Base-by-base conservation (phyloP, 1,140 invertebrate species). In the Whitmania pigra region DNA sequence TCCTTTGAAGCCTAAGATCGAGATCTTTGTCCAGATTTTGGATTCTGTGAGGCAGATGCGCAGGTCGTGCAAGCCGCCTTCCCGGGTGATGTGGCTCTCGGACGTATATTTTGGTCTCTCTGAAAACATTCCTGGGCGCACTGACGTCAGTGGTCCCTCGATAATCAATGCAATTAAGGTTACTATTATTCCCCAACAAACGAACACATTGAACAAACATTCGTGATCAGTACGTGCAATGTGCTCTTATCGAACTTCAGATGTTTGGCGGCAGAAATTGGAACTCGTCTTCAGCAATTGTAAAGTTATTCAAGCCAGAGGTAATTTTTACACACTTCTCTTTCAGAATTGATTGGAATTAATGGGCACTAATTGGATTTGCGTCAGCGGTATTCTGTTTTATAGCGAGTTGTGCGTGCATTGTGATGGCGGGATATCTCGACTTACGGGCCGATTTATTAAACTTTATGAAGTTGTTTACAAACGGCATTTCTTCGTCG, bases 211-310 rank as follows among this genome's bases (percentile, higher is more conserved):
- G 54, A n/a, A 9, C 54, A 57, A 2, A 57, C 25, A 57, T n/a
- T 20, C 25, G 31, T 36, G 31, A 36, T 36, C 31, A 36, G 31
- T 36, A 36, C 31, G 31, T 36, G 31, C 31, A 36, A n/a, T n/a
- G n/a, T n/a, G n/a, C 31, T 36, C 31, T 36, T 36, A 36, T 36
- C 31, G 31, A 36, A 36, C 31, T 36, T 0, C 57, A 63, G 57
- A 63, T 63, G 57, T 63, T 63, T 63, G 57, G 57, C 9, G 57
- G 57, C 22, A 63, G 57, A 31, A 63, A 63, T 63, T 63, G 57
- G 57, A 25, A 13, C 22, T 25, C 22, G 11, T 25, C 57, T 11
- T 63, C 57, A 20, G 57, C 57, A 13, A 63, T 63, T 63, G 29
- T 63, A 11, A 25, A 22, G 22, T 20, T 63, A 63, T 63, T 63